Percentiles rank a stretch among this genome's conserved stretches.
phyloP scores from a whole-genome alignment of 2,797 vertebrate species.

The Enteromius thamalakanensis region DNA sequence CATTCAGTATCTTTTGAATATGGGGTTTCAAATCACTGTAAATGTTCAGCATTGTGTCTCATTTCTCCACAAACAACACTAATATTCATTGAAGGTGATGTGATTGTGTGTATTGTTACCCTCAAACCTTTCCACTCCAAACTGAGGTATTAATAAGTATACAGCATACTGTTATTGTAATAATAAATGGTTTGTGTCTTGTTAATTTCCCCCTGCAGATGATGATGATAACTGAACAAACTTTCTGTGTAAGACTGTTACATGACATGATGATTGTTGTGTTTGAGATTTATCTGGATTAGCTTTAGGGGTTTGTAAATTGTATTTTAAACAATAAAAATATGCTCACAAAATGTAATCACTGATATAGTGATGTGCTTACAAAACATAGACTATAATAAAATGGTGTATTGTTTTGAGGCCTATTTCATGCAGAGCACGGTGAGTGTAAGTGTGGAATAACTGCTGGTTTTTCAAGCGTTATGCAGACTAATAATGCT shows the following conservation, averaged over 20 bases:
- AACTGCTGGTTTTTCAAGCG: neutral
- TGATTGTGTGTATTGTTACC: neutral
- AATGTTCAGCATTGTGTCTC: neutral
- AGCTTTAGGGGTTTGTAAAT: slow-evolving; percentile 31
- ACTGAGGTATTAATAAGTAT: neutral
- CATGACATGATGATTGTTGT: slow-evolving; percentile 16
- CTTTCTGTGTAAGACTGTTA: slow-evolving; percentile 32
- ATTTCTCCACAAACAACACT: neutral
- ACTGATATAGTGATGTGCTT: slow-evolving; percentile 20
- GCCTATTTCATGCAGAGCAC: neutral
- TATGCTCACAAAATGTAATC: slow-evolving; percentile 23
- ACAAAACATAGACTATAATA: neutral
- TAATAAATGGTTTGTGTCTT: neutral
- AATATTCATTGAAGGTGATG: neutral
- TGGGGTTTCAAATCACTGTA: neutral
- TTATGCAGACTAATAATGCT: neutral
- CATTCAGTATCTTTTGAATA: neutral
- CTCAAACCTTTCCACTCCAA: slow-evolving; percentile 22
- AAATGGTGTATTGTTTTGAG: neutral
- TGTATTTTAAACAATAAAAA: slow-evolving; percentile 44
- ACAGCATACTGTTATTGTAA: neutral
- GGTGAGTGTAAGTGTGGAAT: slow-evolving; percentile 7
- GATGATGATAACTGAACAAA: neutral
- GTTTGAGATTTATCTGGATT: slow-evolving; percentile 16
- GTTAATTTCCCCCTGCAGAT: neutral